Evolutionary conservation across 2,797 vertebrate species (phyloP), one percentile per base, ranked within the genome.

Genomic region (Siniperca scherzeri): DNA sequence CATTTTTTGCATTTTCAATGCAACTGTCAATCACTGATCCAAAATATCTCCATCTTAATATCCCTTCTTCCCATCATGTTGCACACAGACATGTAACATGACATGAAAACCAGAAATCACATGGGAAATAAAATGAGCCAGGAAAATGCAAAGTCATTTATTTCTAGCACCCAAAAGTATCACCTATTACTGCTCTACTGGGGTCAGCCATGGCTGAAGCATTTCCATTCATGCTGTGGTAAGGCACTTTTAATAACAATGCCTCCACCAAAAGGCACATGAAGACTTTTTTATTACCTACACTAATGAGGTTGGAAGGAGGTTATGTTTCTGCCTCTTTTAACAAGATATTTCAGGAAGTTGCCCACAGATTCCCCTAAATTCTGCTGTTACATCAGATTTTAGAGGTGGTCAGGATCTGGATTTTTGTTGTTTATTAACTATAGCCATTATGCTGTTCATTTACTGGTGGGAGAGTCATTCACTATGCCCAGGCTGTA

Each of bases 251-350:
- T 56, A 72, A 77, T 73, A 50, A 77, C 38, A 71, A 59, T 10
- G 8, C 44, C n/a, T 80, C 60, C 50, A 60, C n/a, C 73, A 77
- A 77, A 83, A 72, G 33, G 48, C 62, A 74, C 67, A 65, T 38
- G 44, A 48, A 67, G 52, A 70, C 46, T 78, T 84, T 84, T 36
- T 83, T 53, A 85, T 80, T 82, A 70, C 70, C 57, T 53, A 21
- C n/a, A 42, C 48, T 70, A 76, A 82, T 82, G 68, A 76, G 66
- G 21, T 30, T 53, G 57, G 42, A 62, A 76, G 53, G 62, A 60
- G 50, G 25, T 76, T 56, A 30, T 64, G 38, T 57, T 69, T 55
- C 36, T 46, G 55, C 40, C 57, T 61, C 4, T 74, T 81, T 83
- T 46, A 40, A 30, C 4, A 46, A 57, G 38, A 71, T 44, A 55